Base-by-base conservation (phyloP, 2,888 invertebrate species). In the Apantesis nais region DNA sequence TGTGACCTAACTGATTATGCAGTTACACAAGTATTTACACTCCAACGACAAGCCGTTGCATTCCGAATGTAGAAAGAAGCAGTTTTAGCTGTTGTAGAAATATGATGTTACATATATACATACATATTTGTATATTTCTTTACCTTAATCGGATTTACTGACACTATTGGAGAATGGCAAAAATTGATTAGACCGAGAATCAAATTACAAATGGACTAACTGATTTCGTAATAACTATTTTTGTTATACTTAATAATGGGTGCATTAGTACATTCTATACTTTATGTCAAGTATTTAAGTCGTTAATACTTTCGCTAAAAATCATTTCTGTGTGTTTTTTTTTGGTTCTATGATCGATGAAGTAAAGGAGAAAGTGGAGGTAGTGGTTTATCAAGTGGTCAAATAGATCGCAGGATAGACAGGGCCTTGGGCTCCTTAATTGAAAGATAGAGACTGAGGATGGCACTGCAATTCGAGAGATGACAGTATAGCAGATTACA, bases 21-120 rank as follows among this genome's bases (percentile, higher is more conserved):
- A 63, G 62, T 41, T 29, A 63, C 41, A 39, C 62, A 41, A n/a
- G 29, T 63, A 41, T 63, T n/a, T 63, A 19, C 62, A 41, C 62
- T 41, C 29, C 39, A 62, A 39, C 7, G 41, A 62, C 39, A 39
- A 39, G 62, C 19, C 19, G 29, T 19, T 63, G 62, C 62, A 41
- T 41, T 29, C 29, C 4, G 62, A 41, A 63, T 41, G 41, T 41
- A 29, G 25, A 62, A 41, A 19, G 41, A 29, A 41, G 39, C 29
- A 41, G 11, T 63, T 63, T 63, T 16, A 62, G 39, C 25, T 29
- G n/a, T 62, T 25, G 62, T 62, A 39, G 39, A 16, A 62, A 25
- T n/a, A 14, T n/a, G 37, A 37, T 12, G 34, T 34, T 22, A 44
- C 8, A 37, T 37, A 37, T 11, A 8, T 39, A 8, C 8, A 11